Base-by-base conservation (phyloP, 1,140 invertebrate species). In the Zelostemma sp. region DNA sequence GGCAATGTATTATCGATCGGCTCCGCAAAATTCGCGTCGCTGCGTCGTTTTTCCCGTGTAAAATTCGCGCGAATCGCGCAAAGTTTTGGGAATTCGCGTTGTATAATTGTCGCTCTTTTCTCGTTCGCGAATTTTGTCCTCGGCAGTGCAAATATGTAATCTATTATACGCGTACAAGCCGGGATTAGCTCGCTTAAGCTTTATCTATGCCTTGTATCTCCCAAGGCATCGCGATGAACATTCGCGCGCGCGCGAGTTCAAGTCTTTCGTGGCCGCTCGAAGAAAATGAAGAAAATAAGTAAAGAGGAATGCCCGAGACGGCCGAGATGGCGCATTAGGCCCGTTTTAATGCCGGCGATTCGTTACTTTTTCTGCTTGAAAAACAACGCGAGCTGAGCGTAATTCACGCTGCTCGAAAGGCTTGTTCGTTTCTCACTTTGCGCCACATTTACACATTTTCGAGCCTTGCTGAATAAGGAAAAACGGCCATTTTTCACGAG, bases 131-230 rank as follows among this genome's bases (percentile, higher is more conserved):
- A 73, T 73, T 74, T 74, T 61, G 73, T 58, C 57, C n/a, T 41
- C 54, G 21, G 25, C 45, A 49, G 59, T 57, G 62, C 70, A 72
- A 73, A 73, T 72, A 69, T 53, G 58, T 69, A 60, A 74, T 74
- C 72, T 66, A 73, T 74, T 70, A 66, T 14, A 35, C 41, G 16
- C n/a, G 58, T 53, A 50, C 67, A 67, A 74, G 62, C 49, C 18
- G 38, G 57, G 62, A 71, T 67, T 56, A 59, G 56, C 68, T 73
- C 49, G 56, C 54, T 21, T n/a, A 40, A 71, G 49, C 40, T 31
- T 73, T 74, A 74, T 74, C 72, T 46, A 47, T 41, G 3, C 14
- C 21, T 54, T 41, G 55, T 54, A 63, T 67, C 64, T 55, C 50
- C 11, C 17, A 18, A n/a, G 56, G 72, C 33, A 38, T 48, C 51